Evolutionary conservation across 2,797 vertebrate species (phyloP).

Genomic region (Echeneis naucrates): DNA sequence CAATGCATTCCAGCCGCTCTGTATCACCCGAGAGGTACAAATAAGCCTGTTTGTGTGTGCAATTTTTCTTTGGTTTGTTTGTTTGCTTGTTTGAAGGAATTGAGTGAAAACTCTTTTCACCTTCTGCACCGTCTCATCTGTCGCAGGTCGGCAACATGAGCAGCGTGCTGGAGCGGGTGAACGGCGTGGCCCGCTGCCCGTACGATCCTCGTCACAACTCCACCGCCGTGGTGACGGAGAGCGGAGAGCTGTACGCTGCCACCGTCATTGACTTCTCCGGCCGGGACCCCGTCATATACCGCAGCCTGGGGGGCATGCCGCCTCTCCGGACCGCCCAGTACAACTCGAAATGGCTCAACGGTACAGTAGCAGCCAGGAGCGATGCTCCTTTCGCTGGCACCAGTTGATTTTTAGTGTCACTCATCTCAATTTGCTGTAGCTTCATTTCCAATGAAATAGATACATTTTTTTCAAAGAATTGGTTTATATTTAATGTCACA

Average conservation of each 20-base stretch:
- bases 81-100: neutral
- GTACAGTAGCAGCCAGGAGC: constrained; percentile 71
- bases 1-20: constrained; percentile 95
- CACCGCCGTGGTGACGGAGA: constrained; percentile 96
- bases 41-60: neutral
- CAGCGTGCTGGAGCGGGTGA: constrained; percentile 92
- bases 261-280: constrained; percentile 99
- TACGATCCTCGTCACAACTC: constrained; percentile 98
- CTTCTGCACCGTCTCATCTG: neutral
- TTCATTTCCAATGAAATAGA: neutral
- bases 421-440: neutral
- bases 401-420: neutral
- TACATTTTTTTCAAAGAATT: neutral
- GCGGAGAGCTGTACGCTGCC: constrained; percentile 95
- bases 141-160: constrained; percentile 94
- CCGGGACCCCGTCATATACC: constrained; percentile 97
- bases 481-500: neutral
- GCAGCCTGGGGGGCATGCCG: constrained; percentile 95
- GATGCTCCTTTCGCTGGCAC: neutral
- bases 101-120: neutral
- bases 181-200: constrained; percentile 95
- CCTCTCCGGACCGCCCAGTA: constrained; percentile 97
- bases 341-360: constrained; percentile 99
- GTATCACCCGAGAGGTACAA: constrained; percentile 92
- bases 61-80: too few relatives aligned